These are phyloP conservation scores for Colletes gigas DNA, from an alignment of 1,140 invertebrate species.

Conservation along the genomic window DNA sequence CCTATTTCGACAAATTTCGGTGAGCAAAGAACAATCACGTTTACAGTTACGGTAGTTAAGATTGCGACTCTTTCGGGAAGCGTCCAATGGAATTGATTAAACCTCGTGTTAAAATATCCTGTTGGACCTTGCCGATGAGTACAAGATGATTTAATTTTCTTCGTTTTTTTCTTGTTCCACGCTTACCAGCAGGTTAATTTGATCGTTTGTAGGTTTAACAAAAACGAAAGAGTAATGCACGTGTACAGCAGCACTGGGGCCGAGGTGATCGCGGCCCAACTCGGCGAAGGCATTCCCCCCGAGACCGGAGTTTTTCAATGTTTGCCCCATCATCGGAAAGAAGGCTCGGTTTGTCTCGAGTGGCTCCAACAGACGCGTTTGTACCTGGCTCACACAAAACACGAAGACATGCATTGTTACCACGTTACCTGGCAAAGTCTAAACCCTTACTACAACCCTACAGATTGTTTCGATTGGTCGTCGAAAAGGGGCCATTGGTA, in stretches of 20 bases:
- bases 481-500: slow-evolving; percentile 88
- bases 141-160: neutral
- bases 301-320: slow-evolving; percentile 86
- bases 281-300: slow-evolving; percentile 83
- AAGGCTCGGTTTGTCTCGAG: slow-evolving; percentile 86
- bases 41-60: neutral
- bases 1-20: slow-evolving; percentile 90
- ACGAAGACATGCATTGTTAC: slow-evolving; percentile 87
- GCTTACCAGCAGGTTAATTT: neutral
- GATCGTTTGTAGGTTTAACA: slow-evolving; percentile 85
- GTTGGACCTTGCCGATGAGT: no score
- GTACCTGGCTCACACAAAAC: slow-evolving; percentile 85
- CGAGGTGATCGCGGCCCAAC: slow-evolving; percentile 86
- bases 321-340: slow-evolving; percentile 83
- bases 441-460: slow-evolving; percentile 84
- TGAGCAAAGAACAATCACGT: slow-evolving; percentile 44
- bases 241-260: slow-evolving; percentile 87
- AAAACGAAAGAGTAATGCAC: slow-evolving; percentile 87
- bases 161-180: neutral
- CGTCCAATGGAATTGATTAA: no score
- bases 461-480: slow-evolving; percentile 91
- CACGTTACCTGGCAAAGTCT: slow-evolving; percentile 91
- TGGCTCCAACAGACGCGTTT: slow-evolving; percentile 89
- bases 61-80: no score
- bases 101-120: no score